phyloP scores from a whole-genome alignment of 1,140 invertebrate species.

The Condylostylus longicornis region DNA sequence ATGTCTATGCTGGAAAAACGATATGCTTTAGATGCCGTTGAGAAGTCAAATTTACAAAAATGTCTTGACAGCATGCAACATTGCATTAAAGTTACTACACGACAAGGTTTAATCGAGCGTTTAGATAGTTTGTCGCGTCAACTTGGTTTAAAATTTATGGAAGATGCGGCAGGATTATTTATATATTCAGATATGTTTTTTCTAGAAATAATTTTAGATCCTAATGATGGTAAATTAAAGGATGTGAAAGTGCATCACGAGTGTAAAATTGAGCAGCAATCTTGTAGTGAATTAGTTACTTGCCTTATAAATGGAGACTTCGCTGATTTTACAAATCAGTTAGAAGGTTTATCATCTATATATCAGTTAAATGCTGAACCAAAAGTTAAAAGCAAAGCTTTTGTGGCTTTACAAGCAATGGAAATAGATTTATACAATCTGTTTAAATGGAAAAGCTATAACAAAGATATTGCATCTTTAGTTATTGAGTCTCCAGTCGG shows the following conservation, averaged over 20 bases:
- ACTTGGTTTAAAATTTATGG: slow-evolving; percentile 43
- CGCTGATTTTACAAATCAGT: slow-evolving; percentile 78
- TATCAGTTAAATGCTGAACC: slow-evolving; percentile 91
- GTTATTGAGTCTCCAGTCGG: slow-evolving; percentile 85
- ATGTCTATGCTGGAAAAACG: slow-evolving; percentile 66
- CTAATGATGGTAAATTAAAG: slow-evolving; percentile 62
- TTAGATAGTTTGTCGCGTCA: slow-evolving; percentile 80
- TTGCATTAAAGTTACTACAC: slow-evolving; percentile 80
- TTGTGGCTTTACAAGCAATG: slow-evolving; percentile 76
- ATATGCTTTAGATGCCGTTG: slow-evolving; percentile 71
- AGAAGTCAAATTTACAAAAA: slow-evolving; percentile 71
- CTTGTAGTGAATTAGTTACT: slow-evolving; percentile 60
- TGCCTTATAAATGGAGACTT: slow-evolving; percentile 72
- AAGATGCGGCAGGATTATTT: slow-evolving; percentile 42
- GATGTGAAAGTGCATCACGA: slow-evolving; percentile 61
- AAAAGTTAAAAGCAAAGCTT: slow-evolving; percentile 86
- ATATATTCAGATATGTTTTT: slow-evolving; percentile 96
- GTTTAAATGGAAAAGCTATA: slow-evolving; percentile 57
- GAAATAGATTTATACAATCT: slow-evolving; percentile 80
- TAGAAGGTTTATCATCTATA: slow-evolving; percentile 80
- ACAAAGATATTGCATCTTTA: slow-evolving; percentile 71
- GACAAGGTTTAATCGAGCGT: slow-evolving; percentile 82
- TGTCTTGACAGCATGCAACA: slow-evolving; percentile 85
- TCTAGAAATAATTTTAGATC: slow-evolving; percentile 74
- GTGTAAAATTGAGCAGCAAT: slow-evolving; percentile 41